Conservation (phyloP, 2,797 vertebrate species). For the Poecile montanus region DNA sequence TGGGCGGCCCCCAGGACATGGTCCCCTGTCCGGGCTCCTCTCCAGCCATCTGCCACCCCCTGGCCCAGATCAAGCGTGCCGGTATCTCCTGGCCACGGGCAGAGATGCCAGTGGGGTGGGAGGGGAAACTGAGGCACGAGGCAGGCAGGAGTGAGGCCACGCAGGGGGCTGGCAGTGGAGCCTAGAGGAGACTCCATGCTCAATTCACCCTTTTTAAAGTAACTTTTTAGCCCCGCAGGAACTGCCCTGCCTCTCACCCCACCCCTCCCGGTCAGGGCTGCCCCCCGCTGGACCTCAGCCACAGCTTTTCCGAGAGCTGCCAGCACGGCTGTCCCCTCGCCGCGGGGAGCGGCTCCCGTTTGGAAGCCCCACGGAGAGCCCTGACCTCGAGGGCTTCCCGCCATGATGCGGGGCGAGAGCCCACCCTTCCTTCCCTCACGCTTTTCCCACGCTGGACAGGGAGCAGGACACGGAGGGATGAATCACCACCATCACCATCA, state of each 20-base stretch:
- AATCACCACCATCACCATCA: constrained; percentile 55
- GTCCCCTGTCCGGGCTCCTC: background rate
- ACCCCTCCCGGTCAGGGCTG: background rate
- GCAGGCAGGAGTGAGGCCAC: background rate
- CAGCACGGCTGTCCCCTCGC: background rate
- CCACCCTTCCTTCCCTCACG: constrained; percentile 55
- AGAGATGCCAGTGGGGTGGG: background rate
- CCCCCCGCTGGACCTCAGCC: background rate
- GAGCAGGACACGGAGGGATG: constrained; percentile 12
- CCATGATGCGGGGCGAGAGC: background rate
- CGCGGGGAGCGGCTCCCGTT: background rate
- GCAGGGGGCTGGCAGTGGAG: background rate
- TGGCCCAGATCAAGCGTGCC: background rate
- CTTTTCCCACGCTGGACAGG: constrained; percentile 11
- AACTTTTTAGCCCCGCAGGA: background rate
- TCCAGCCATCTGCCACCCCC: constrained; percentile 49
- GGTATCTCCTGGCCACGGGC: background rate
- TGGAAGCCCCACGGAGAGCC: background rate
- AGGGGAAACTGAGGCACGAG: constrained; percentile 48
- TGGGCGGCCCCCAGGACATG: background rate
- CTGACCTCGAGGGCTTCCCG: constrained; percentile 44
- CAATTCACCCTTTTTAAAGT: background rate
- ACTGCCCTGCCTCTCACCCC: constrained; percentile 2
- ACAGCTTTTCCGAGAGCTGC: background rate
- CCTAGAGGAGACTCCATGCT: background rate